Evolutionary conservation across 2,113 vertebrate genomes (phyloP), one percentile per base, ranked within the genome.

Genomic region (Crotalus tigris): DNA sequence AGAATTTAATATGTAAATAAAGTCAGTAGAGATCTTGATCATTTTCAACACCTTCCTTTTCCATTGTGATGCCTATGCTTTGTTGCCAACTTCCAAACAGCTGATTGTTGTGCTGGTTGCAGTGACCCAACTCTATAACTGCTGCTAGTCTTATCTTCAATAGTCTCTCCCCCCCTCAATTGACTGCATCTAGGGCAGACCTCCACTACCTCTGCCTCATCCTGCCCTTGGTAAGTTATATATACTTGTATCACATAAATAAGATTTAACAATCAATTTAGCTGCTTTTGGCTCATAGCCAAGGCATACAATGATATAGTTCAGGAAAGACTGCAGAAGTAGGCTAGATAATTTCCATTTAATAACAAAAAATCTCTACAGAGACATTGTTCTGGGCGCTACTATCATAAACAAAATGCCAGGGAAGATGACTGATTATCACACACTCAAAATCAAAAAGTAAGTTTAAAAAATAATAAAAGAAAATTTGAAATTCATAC

Each of bases 401-500:
- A 21, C 17, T 21, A 19, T 81, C 21, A 81, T 21, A 81, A 81
- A 10, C 7, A 81, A 44, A 81, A 44, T 81, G 75, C 33, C 33
- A 33, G 19, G 19, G 39, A 7, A 39, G 11, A 64, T 69, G 33
- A 5, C 64, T 33, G 39, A 10, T 3, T 92, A 17, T 21, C 17
- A 46, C 51, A 46, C 9, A 89, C 7, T 21, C 26, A 15, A 21
- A 87, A n/a, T 19, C 7, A 85, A 21, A 90, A 57, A 93, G 6
- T 93, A 3, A n/a, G 8, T 90, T 39, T 93, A 29, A 85, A 12
- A 13, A 29, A 46, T 49, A 90, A 11, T 15, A 39, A 87, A 75
- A 90, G 69, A 44, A 64, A 44, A 29, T 58, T 94, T 85, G 94
- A 90, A 95, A 91, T 6, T 1, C 33, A 85, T 98, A 98, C 98